Evolutionary conservation across 2,888 invertebrate species (phyloP).

Genomic region (Agapostemon virescens): DNA sequence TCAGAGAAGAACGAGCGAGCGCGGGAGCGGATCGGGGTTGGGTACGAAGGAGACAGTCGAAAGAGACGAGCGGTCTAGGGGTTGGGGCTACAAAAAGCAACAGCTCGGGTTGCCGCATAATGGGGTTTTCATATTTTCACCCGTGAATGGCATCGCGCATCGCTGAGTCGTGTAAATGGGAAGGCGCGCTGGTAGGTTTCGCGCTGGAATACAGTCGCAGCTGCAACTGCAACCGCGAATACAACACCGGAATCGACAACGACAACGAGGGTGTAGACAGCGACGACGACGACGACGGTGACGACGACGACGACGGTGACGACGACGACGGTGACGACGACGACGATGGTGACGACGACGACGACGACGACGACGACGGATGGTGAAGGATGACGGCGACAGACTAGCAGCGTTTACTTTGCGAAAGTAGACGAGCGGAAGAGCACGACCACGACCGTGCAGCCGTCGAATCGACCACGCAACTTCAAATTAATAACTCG

Average conservation of each 20-base stretch:
- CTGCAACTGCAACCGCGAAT: constrained; percentile 54
- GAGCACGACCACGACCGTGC: background rate
- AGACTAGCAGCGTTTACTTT: constrained; percentile 8
- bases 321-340: constrained; percentile 11
- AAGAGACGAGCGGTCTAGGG: background rate
- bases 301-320: background rate
- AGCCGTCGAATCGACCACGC: constrained; percentile 67
- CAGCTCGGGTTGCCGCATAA: constrained; percentile 65
- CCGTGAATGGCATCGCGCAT: constrained; percentile 77
- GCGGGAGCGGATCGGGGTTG: background rate
- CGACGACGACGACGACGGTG: constrained; percentile 13
- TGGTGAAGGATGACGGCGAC: constrained; percentile 20
- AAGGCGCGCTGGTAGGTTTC: constrained; percentile 53
- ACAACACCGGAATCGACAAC: constrained; percentile 54
- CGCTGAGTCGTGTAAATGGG: constrained; percentile 76
- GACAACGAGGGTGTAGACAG: constrained; percentile 1
- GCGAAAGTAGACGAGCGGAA: constrained; percentile 15
- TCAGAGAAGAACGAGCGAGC: constrained; percentile 7
- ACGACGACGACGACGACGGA: background rate
- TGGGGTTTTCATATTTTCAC: constrained; percentile 74
- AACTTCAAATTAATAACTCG: constrained; percentile 71
- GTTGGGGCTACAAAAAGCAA: constrained; percentile 54
- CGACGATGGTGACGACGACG: background rate
- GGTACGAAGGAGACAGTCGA: constrained; percentile 8
- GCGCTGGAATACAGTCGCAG: constrained; percentile 43